Evolutionary conservation across 1,140 invertebrate genomes (phyloP), one percentile per base, ranked within the genome.

Genomic region (Tetragnatha versicolor): DNA sequence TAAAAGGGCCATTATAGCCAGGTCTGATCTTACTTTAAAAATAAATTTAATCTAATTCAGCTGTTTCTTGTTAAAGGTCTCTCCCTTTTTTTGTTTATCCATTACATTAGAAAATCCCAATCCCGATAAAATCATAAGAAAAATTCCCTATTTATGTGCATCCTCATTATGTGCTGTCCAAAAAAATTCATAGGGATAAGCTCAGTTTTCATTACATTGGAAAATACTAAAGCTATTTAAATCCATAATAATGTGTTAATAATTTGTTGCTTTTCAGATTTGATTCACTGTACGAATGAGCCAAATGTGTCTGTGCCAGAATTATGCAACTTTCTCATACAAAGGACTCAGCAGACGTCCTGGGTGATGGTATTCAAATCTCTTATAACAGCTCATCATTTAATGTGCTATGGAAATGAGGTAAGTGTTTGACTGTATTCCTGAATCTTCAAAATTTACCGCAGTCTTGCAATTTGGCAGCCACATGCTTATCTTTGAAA

Each of bases 361-460:
- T 99, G 97, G 97, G 94, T 98, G 78, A 96, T 99, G 39, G 97
- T 99, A 53, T 99, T 98, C 87, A 99, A 99, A 88, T 92, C 97
- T 37, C 91, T 99, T 61, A 95, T 99, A 83, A 99, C 97, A 58
- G 96, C 97, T 82, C 98, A 99, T 89, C 97, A 99, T 88, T 90
- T 99, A 85, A 95, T 99, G 91, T 98, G 97, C 85, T 99, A 98
- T 90, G 98, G 98, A 85, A 99, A 99, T 89, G 97, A 99, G 91
- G 96, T 97, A 87, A 90, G 25, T 45, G 10, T 42, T 60, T 31
- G 2, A 45, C n/a, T n/a, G n/a, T n/a, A n/a, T n/a, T n/a, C n/a
- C n/a, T n/a, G n/a, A n/a, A n/a, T n/a, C n/a, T n/a, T n/a, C n/a
- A n/a, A n/a, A n/a, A n/a, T n/a, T n/a, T n/a, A n/a, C n/a, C n/a